These are phyloP conservation scores for Antheraea yamamai DNA, from an alignment of 2,888 invertebrate species.

Conservation along the genomic window DNA sequence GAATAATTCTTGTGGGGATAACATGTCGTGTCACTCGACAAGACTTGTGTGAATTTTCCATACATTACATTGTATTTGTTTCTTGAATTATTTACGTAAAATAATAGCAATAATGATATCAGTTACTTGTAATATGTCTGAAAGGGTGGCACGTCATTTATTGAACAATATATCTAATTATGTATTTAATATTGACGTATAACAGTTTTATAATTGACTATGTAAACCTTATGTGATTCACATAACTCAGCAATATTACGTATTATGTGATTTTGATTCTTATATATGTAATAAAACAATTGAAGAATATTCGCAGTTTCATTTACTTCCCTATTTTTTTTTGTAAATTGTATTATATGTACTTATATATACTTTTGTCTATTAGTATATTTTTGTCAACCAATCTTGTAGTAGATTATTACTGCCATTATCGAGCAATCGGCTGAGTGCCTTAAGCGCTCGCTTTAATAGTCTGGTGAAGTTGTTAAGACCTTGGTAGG, in stretches of 20 bases:
- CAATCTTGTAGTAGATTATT: too few species aligned
- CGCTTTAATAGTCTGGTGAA: too few species aligned
- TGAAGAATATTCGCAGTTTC: conserved; percentile 44
- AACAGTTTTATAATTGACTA: neutral
- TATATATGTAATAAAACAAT: conserved; percentile 72
- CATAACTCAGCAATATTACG: conserved; percentile 55
- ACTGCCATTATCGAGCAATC: too few species aligned
- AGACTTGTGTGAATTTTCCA: neutral
- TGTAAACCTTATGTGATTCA: conserved; percentile 37
- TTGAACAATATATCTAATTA: conserved; percentile 61
- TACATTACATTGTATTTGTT: neutral
- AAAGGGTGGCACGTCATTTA: neutral
- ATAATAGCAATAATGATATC: neutral
- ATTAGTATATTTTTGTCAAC: too few species aligned
- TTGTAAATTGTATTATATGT: too few species aligned
- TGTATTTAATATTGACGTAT: conserved; percentile 40
- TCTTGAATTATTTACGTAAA: neutral
- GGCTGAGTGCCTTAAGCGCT: too few species aligned
- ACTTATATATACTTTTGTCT: too few species aligned
- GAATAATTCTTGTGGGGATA: neutral
- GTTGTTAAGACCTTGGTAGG: too few species aligned
- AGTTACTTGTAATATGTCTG: neutral
- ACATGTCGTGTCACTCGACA: neutral
- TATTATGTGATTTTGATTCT: conserved; percentile 69
- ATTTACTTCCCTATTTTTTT: conserved; percentile 29